phyloP scores from a whole-genome alignment of 2,797 vertebrate species.

The Chaetodon trifasciatus region DNA sequence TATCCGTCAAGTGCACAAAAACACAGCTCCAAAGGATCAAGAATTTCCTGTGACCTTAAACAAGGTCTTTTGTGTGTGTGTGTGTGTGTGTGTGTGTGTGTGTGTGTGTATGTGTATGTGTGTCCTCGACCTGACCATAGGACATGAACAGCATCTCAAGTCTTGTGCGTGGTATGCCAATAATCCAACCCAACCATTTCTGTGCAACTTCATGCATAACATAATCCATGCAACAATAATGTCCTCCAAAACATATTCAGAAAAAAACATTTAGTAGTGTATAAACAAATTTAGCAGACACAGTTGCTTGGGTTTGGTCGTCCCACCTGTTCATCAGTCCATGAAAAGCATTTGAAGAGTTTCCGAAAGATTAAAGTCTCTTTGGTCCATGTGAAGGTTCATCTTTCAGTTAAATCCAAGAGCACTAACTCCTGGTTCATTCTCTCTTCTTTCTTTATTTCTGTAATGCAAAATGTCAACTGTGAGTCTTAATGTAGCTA shows the following conservation, averaged over 20 bases:
- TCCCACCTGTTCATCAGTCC: neutral
- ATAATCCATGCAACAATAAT: neutral
- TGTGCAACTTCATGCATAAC: neutral
- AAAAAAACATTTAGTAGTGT: neutral
- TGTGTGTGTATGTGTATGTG: too few species aligned
- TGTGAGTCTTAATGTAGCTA: neutral
- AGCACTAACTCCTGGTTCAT: neutral
- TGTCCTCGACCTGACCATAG: too few species aligned
- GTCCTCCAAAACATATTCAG: neutral
- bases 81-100: too few species aligned
- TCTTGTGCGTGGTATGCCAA: too few species aligned
- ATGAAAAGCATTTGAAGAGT: slow-evolving; percentile 9
- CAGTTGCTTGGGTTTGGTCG: neutral
- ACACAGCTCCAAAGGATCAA: too few species aligned
- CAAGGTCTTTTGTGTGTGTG: too few species aligned
- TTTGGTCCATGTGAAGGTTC: neutral
- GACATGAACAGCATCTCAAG: too few species aligned
- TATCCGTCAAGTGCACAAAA: too few species aligned
- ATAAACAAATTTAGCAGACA: neutral
- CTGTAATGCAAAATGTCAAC: neutral
- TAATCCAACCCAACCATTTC: neutral
- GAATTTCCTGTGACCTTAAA: too few species aligned
- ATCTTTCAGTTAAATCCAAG: neutral
- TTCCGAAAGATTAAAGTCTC: neutral
- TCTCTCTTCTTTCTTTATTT: neutral